Conservation (phyloP, 2,888 invertebrate genomes). For the Stenotaenia linearis region DNA sequence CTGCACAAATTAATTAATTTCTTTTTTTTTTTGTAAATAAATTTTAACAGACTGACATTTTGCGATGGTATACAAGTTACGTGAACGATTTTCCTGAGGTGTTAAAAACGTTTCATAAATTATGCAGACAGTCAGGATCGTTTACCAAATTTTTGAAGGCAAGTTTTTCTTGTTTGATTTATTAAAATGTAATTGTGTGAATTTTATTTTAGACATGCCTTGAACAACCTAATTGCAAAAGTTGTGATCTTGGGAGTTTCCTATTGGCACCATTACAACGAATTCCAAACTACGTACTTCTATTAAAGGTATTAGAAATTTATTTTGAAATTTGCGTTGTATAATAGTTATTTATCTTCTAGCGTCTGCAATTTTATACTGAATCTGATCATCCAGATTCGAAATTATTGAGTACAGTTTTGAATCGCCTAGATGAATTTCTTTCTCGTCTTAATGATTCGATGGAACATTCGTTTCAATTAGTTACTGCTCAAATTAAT, state of each 20-base stretch:
- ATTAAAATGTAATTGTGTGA: not conserved
- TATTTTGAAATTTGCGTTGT: not conserved
- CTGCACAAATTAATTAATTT: not conserved
- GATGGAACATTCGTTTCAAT: constrained; percentile 49
- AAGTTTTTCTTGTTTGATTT: not conserved
- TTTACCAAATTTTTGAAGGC: constrained; percentile 49
- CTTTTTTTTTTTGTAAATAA: constrained; percentile 8
- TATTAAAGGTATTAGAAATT: not conserved
- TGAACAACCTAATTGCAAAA: constrained; percentile 44
- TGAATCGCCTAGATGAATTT: constrained; percentile 47
- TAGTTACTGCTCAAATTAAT: constrained; percentile 42
- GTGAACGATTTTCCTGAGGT: constrained; percentile 49
- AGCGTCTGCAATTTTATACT: constrained; percentile 48
- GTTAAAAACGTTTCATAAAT: constrained; percentile 47
- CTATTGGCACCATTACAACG: constrained; percentile 50
- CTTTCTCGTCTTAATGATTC: constrained; percentile 48
- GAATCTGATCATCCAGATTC: constrained; percentile 47
- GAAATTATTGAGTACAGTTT: constrained; percentile 45
- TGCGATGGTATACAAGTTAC: constrained; percentile 49
- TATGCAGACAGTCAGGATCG: constrained; percentile 44
- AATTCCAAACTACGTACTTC: constrained; percentile 46
- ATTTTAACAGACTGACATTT: constrained; percentile 44
- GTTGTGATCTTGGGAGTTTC: constrained; percentile 47
- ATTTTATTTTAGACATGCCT: constrained; percentile 40
- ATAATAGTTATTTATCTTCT: constrained; percentile 27